phyloP scores from a whole-genome alignment of 2,888 invertebrate species.

The Tridacna crocea region DNA sequence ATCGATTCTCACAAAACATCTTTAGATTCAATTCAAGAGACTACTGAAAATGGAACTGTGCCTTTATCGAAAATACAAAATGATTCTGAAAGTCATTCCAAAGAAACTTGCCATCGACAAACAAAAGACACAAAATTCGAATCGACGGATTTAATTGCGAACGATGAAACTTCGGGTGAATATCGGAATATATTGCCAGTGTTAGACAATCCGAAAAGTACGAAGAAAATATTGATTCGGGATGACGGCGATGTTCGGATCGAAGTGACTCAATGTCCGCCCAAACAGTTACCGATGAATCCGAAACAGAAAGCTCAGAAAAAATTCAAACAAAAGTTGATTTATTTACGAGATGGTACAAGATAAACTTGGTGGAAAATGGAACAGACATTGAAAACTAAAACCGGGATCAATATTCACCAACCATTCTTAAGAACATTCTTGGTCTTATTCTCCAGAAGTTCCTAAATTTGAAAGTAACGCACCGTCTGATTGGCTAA shows the following conservation, averaged over 20 bases:
- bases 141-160: not conserved
- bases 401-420: too few species aligned
- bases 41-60: not conserved
- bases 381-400: too few species aligned
- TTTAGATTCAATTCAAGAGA: constrained; percentile 26
- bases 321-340: constrained; percentile 63
- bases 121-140: not conserved
- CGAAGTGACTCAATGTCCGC: constrained; percentile 63
- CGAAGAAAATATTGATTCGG: constrained; percentile 50
- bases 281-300: constrained; percentile 49
- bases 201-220: constrained; percentile 39
- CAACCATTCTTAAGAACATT: too few species aligned
- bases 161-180: not conserved
- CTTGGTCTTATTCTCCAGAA: too few species aligned
- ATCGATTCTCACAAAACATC: not conserved
- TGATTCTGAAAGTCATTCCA: not conserved
- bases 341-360: constrained; percentile 61
- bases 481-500: too few species aligned
- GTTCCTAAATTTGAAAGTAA: too few species aligned
- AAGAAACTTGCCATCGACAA: constrained; percentile 7
- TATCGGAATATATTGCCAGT: constrained; percentile 30
- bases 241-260: constrained; percentile 62
- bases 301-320: constrained; percentile 67
- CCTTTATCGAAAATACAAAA: not conserved
- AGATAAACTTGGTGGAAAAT: constrained; percentile 9